Conservation (phyloP, 1,140 invertebrate species). For the Macrosteles quadrilineatus region DNA sequence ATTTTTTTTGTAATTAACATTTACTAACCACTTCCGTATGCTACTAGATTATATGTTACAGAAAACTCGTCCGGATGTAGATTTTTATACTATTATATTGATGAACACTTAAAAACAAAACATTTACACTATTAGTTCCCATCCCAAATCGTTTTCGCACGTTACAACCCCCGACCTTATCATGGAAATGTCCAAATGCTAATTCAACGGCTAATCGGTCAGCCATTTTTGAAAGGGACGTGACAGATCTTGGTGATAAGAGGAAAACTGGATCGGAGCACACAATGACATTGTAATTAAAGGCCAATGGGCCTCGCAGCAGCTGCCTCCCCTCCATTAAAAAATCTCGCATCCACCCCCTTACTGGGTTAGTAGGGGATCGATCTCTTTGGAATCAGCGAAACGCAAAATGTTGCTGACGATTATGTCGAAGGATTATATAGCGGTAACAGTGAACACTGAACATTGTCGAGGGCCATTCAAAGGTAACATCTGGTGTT, state of each 20-base stretch:
- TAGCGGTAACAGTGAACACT: background rate
- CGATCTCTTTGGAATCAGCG: conserved; percentile 11
- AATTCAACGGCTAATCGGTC: conserved; percentile 3
- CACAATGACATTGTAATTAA: conserved; percentile 13
- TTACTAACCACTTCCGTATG: too few relatives aligned
- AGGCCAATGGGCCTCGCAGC: background rate
- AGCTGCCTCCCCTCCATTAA: background rate
- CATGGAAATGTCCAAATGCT: background rate
- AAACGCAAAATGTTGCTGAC: background rate
- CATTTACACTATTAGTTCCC: too few relatives aligned
- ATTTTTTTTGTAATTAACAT: too few relatives aligned
- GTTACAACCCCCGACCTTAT: too few relatives aligned
- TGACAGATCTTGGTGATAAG: background rate
- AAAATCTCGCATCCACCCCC: conserved; percentile 3
- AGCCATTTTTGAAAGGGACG: conserved; percentile 1
- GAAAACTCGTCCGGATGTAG: too few relatives aligned
- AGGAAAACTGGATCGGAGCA: background rate
- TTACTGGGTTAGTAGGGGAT: conserved; percentile 16
- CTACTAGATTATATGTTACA: too few relatives aligned
- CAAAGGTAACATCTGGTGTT: conserved; percentile 11
- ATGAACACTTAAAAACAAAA: too few relatives aligned
- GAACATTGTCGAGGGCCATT: too few relatives aligned
- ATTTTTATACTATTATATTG: too few relatives aligned
- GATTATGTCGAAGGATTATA: conserved; percentile 16
- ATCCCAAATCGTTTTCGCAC: too few relatives aligned